Base-by-base conservation (phyloP, 2,797 vertebrate species). In the Gymnocypris eckloni region DNA sequence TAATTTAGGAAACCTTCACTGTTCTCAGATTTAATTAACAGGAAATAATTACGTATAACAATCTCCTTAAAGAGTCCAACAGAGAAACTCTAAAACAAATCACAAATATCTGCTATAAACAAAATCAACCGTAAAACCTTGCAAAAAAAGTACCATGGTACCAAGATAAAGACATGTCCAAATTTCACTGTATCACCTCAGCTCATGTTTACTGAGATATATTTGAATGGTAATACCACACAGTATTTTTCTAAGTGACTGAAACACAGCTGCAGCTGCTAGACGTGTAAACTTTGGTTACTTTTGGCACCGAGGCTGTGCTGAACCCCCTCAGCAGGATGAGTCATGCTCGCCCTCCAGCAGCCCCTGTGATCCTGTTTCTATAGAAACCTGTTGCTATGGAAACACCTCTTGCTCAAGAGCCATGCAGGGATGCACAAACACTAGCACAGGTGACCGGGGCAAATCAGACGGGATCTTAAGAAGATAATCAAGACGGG, bases 381-480 rank as follows among this genome's bases (percentile, higher is more conserved):
- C 95, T 94, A 96, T 95, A 94, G 95, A 92, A 94, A 95, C 94
- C 79, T 91, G 94, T 95, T 94, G 93, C 94, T 94, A 96, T 96
- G 94, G 95, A 94, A 96, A 96, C 95, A 88, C 89, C 89, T 86
- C 81, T 81, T 59, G 76, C 87, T 75, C 79, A 56, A 79, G 64
- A 85, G 79, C 87, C 78, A 80, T 81, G 84, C 83, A 48, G 70
- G 52, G 79, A 81, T 50, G 45, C 85, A 85, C 66, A 72, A 71
- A 70, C 69, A 45, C 41, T 41, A 39, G 56, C 78, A 81, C 86
- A 77, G 85, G 82, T 87, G 86, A 82, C 73, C 11, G 20, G 84
- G 52, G 77, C 43, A n/a, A 85, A 64, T 80, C 77, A 80, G 84
- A 37, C 10, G 13, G 75, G 66, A 79, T 79, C 79, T 79, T 79